A percentile compares a stretch with the other conserved stretches of the same genome.
Conservation (phyloP, 2,797 vertebrate species). For the Argyrosomus regius region DNA sequence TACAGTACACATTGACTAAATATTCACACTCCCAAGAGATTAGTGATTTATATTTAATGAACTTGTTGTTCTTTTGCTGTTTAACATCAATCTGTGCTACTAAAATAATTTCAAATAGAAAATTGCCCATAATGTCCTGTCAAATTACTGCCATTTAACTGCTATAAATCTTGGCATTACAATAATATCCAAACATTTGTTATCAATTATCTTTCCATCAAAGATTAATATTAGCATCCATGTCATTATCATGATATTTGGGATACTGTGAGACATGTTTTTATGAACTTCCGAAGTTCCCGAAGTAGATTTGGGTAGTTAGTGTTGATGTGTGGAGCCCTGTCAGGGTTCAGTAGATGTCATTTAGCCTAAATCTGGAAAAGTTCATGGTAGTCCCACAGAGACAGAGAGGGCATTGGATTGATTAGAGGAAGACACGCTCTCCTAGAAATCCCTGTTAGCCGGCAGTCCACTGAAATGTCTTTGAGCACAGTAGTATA, state of each 20-base stretch:
- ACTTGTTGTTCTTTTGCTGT: constrained; percentile 29
- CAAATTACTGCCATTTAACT: constrained; percentile 37
- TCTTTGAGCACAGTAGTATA: constrained; percentile 9
- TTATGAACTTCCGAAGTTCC: background rate
- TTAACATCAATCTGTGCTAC: constrained; percentile 34
- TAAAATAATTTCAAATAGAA: constrained; percentile 24
- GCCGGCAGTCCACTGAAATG: constrained; percentile 12
- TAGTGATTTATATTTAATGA: constrained; percentile 34
- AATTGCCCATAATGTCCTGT: constrained; percentile 28
- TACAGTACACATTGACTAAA: background rate
- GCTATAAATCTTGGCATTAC: constrained; percentile 20
- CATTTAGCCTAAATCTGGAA: constrained; percentile 40
- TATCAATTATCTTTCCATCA: constrained; percentile 35
- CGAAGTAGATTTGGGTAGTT: background rate
- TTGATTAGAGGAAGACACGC: background rate
- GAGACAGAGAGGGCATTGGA: constrained; percentile 22
- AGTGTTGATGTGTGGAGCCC: background rate
- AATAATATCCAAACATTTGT: constrained; percentile 41
- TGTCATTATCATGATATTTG: constrained; percentile 8
- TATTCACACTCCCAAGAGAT: constrained; percentile 18
- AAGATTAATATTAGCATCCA: constrained; percentile 16
- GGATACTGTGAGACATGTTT: constrained; percentile 5
- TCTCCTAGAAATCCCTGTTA: constrained; percentile 6
- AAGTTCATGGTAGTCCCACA: constrained; percentile 16
- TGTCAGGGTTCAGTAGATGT: constrained; percentile 22